Evolutionary conservation across 2,797 vertebrate genomes (phyloP).

Genomic region (Prunella strophiata): DNA sequence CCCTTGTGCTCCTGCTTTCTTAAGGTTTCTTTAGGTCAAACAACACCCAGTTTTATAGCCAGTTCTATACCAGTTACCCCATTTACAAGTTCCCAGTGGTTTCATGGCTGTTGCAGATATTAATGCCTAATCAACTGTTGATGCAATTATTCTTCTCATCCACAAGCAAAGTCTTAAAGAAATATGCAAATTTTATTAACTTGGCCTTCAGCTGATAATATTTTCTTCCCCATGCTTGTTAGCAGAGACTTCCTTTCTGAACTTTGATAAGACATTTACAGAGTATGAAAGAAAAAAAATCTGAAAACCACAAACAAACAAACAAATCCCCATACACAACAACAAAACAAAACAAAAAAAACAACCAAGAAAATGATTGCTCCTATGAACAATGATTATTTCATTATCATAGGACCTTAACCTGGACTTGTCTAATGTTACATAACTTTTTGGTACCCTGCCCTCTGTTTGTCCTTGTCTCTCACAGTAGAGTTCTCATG

Average conservation of each 20-base stretch:
- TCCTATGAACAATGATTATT: background rate
- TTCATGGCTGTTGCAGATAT: constrained; percentile 10
- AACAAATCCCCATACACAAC: background rate
- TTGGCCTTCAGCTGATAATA: constrained; percentile 31
- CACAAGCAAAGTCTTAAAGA: constrained; percentile 22
- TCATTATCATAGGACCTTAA: background rate
- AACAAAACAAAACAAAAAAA: background rate
- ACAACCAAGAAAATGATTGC: background rate
- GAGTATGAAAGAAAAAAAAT: background rate
- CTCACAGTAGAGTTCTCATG: background rate
- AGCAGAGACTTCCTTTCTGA: constrained; percentile 11
- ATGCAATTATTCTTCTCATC: background rate
- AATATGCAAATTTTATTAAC: constrained; percentile 57
- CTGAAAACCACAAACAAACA: background rate
- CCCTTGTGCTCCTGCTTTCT: background rate
- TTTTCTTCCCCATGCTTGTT: background rate
- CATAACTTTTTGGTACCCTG: background rate
- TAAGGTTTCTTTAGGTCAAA: background rate
- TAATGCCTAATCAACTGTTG: background rate
- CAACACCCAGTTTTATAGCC: background rate
- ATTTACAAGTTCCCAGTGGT: background rate
- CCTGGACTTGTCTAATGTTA: background rate
- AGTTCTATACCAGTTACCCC: background rate
- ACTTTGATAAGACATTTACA: background rate
- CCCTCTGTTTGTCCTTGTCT: background rate